Conservation (phyloP, 2,113 vertebrate genomes). For the Lamprologus ornatipinnis region DNA sequence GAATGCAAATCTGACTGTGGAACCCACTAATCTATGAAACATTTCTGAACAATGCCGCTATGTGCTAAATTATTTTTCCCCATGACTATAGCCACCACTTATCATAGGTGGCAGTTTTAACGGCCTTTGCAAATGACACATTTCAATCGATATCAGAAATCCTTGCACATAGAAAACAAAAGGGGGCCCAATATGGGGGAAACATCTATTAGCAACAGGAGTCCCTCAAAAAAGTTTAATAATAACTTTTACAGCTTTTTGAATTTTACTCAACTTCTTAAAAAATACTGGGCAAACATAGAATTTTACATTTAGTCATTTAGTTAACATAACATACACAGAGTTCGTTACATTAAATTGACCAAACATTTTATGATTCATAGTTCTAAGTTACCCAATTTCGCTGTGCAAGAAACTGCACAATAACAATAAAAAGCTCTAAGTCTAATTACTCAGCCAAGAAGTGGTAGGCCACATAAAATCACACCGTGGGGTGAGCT, state of each 20-base stretch:
- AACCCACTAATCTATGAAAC: background rate
- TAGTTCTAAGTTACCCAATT: background rate
- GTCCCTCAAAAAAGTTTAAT: background rate
- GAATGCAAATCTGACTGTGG: background rate
- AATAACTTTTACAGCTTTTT: background rate
- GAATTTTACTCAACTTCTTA: background rate
- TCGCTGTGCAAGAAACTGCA: background rate
- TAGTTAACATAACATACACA: background rate
- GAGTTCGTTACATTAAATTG: background rate
- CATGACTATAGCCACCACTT: background rate
- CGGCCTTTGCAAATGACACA: background rate
- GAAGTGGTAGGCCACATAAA: background rate
- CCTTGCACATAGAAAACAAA: background rate
- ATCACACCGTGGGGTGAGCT: background rate
- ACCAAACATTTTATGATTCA: background rate
- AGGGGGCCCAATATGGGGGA: background rate
- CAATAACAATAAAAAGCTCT: background rate
- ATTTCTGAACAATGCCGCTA: background rate
- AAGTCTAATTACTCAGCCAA: background rate
- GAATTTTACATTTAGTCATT: background rate
- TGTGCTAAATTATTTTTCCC: background rate
- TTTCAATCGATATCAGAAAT: background rate
- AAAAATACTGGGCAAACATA: background rate
- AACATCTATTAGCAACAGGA: background rate
- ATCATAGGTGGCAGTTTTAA: background rate